Conservation (phyloP, 1,140 invertebrate genomes). For the Bicyclus anynana region DNA sequence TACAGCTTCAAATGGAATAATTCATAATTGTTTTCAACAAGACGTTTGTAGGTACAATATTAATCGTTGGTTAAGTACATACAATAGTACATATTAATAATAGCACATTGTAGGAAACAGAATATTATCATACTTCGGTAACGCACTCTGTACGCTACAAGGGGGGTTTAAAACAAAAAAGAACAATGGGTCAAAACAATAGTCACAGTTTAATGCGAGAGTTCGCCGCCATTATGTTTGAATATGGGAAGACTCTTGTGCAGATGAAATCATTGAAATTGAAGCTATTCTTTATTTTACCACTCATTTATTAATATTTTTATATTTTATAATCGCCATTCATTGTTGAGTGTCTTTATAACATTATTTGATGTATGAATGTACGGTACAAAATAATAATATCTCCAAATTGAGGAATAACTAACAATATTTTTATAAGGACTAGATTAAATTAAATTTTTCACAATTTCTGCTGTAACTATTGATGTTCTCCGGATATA, state of each 20-base stretch:
- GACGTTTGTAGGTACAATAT: too few relatives aligned
- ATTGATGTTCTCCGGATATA: too few relatives aligned
- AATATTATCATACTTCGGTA: constrained; percentile 24
- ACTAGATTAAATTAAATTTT: too few relatives aligned
- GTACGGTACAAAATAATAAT: not conserved
- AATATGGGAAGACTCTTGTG: constrained; percentile 53
- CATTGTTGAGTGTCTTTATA: constrained; percentile 8
- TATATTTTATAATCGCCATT: constrained; percentile 15
- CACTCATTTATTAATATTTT: constrained; percentile 15
- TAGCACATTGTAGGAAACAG: constrained; percentile 19
- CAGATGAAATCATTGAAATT: constrained; percentile 50
- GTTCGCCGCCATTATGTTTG: constrained; percentile 50
- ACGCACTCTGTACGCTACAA: constrained; percentile 18
- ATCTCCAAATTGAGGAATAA: not conserved
- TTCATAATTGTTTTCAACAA: too few relatives aligned
- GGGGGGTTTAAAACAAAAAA: constrained; percentile 61
- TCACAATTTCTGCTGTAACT: too few relatives aligned
- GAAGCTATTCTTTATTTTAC: constrained; percentile 36
- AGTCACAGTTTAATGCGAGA: constrained; percentile 67
- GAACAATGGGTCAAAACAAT: constrained; percentile 62
- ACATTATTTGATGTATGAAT: constrained; percentile 1
- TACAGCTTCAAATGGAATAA: too few relatives aligned
- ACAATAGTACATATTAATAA: constrained; percentile 11
- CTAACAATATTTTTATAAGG: too few relatives aligned
- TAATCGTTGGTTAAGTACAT: not conserved